Base-by-base conservation (phyloP, 35 echinoderm and acorn worm species). In the Strongylocentrotus purpuratus region DNA sequence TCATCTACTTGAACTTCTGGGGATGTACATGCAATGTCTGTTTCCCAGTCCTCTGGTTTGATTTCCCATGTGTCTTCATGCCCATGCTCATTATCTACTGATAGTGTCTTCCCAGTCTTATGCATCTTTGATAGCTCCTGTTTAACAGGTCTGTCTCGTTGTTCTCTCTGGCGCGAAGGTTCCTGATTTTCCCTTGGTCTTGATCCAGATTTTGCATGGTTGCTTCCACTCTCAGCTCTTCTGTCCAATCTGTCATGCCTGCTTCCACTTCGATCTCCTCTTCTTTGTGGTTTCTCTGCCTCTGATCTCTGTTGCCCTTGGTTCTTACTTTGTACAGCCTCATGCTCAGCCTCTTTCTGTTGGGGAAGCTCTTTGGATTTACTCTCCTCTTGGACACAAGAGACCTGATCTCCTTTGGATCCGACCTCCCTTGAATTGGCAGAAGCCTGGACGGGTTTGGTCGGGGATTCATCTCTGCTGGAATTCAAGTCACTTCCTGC, bases 41-140 rank as follows among this genome's bases (percentile, higher is more conserved):
- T 32, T 58, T 93, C 91, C 91, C 91, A 93, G 4, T 93, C 91
- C 22, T 93, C 91, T 46, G 91, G 91, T 58, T 32, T 93, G 13
- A 93, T 93, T 58, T 93, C 91, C 91, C 91, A 93, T 50, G 91
- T 32, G 17, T 93, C 91, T 32, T 58, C 48, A 31, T 33, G n/a
- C 48, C 46, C 48, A 31, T 93, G 33, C 12, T 93, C 91, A 93
- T 58, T 55, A 32, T 31, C 22, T 14, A 31, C 6, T 25, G 45
- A 15, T 46, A 9, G 45, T 93, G 33, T 58, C 91, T 58, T 58
- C 48, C n/a, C 91, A 48, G 7, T 14, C 14, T 14, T 17, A 14
- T 22, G 20, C 4, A 31, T 48, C 41, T 50, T 31, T 93, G 91
- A 58, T 2, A 14, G 13, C 25, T 58, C 48, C 31, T 58, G 12